A percentile compares a stretch with the other conserved stretches of the same genome.
These are phyloP conservation scores for Arctia plantaginis DNA, from an alignment of 2,888 invertebrate genomes.

Conservation along the genomic window DNA sequence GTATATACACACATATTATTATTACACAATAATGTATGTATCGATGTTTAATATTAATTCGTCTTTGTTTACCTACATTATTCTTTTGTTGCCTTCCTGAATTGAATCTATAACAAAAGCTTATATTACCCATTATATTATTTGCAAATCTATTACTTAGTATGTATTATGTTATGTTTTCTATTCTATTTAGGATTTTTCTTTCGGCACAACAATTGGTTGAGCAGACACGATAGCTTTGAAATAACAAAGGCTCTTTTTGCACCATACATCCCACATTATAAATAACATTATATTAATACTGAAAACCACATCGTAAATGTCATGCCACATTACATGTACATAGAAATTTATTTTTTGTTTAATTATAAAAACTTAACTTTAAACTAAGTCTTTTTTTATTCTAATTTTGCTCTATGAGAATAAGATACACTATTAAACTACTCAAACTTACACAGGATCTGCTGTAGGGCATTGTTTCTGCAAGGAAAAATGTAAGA, in stretches of 20 bases:
- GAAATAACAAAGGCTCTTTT: not conserved
- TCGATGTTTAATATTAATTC: slow-evolving; percentile 32
- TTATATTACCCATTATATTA: slow-evolving; percentile 44
- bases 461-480: slow-evolving; percentile 23
- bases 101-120: slow-evolving; percentile 50
- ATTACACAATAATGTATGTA: not conserved
- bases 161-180: slow-evolving; percentile 30
- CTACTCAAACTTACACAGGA: slow-evolving; percentile 30
- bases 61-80: slow-evolving; percentile 47
- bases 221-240: not conserved
- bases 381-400: not conserved
- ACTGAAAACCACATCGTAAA: not conserved
- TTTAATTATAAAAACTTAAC: not conserved
- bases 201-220: not conserved
- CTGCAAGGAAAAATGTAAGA: slow-evolving; percentile 26
- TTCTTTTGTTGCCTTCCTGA: slow-evolving; percentile 50
- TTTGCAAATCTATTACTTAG: slow-evolving; percentile 39
- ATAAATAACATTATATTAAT: not conserved
- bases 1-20: not conserved
- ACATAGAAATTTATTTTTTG: not conserved
- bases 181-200: slow-evolving; percentile 29
- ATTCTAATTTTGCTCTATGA: too few relatives aligned
- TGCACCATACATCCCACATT: not conserved
- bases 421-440: not conserved
- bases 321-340: not conserved